phyloP scores from a whole-genome alignment of 23 tunicate species.

The Ciona savignyi region DNA sequence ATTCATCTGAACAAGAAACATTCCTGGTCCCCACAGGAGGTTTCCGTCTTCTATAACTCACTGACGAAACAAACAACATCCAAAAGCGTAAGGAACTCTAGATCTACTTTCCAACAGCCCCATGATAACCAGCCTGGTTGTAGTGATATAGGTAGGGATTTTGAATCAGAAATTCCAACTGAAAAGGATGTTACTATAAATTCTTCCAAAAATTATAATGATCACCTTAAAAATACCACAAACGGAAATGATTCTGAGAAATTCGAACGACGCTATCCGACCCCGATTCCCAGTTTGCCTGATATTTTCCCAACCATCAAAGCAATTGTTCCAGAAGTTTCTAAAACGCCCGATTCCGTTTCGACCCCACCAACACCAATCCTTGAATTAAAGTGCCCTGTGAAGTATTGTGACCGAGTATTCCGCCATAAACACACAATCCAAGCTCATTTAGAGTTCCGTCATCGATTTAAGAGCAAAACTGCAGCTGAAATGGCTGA shows the following conservation, averaged over 20 bases:
- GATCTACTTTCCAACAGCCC: background rate
- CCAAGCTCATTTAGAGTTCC: slow-evolving; percentile 53
- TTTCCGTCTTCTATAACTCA: slow-evolving; percentile 17
- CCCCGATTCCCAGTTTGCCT: background rate
- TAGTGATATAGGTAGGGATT: too few relatives aligned
- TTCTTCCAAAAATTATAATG: background rate
- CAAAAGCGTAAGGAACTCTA: background rate
- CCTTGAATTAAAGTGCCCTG: slow-evolving; percentile 34
- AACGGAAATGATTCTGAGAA: too few relatives aligned
- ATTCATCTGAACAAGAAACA: slow-evolving; percentile 20
- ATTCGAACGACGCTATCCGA: background rate
- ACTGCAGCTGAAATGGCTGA: slow-evolving; percentile 37
- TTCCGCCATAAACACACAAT: slow-evolving; percentile 58
- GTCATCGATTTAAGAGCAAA: slow-evolving; percentile 30
- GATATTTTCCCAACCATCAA: background rate
- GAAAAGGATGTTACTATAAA: background rate
- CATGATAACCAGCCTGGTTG: too few relatives aligned
- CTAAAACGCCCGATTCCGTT: background rate
- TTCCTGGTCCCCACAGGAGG: slow-evolving; percentile 29
- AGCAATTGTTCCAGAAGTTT: background rate
- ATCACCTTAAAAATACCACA: background rate
- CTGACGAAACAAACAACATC: background rate
- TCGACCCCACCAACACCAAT: too few relatives aligned
- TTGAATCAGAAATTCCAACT: too few relatives aligned
- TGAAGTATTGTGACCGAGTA: slow-evolving; percentile 17